phyloP scores from a whole-genome alignment of 2,113 vertebrate species.

The Tylochromis polylepis region DNA sequence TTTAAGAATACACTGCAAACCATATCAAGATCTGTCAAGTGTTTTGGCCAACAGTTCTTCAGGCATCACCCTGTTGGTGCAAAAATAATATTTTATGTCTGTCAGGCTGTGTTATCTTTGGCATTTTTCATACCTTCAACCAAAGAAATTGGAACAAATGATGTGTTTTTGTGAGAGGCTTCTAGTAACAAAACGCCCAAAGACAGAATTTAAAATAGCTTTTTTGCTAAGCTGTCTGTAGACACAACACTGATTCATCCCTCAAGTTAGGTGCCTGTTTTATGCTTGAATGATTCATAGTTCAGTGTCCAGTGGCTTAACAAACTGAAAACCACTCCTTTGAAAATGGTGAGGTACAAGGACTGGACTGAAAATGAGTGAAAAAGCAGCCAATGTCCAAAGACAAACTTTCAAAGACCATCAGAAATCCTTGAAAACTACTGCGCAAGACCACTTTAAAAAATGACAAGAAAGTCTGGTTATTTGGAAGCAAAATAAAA shows the following conservation, averaged over 20 bases:
- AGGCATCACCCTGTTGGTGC: not conserved
- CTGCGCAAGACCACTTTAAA: not conserved
- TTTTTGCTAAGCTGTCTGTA: not conserved
- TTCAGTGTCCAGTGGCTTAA: not conserved
- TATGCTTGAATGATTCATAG: not conserved
- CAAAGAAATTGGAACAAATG: not conserved
- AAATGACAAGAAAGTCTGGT: not conserved
- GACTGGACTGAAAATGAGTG: not conserved
- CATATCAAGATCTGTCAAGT: not conserved
- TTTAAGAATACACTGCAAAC: not conserved
- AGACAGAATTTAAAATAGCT: not conserved
- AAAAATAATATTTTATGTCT: not conserved
- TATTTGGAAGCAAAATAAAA: not conserved
- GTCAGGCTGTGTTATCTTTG: not conserved
- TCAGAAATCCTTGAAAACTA: not conserved
- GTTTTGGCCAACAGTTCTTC: not conserved
- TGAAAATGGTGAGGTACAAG: not conserved
- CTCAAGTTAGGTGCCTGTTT: not conserved
- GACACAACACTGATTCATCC: not conserved
- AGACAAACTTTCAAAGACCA: not conserved
- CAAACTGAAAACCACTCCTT: not conserved
- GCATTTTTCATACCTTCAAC: not conserved
- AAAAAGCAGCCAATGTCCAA: not conserved
- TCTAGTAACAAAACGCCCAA: not conserved
- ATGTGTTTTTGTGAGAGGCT: not conserved